phyloP scores from a whole-genome alignment of 2,888 invertebrate species.

The Heliothis peltigera region DNA sequence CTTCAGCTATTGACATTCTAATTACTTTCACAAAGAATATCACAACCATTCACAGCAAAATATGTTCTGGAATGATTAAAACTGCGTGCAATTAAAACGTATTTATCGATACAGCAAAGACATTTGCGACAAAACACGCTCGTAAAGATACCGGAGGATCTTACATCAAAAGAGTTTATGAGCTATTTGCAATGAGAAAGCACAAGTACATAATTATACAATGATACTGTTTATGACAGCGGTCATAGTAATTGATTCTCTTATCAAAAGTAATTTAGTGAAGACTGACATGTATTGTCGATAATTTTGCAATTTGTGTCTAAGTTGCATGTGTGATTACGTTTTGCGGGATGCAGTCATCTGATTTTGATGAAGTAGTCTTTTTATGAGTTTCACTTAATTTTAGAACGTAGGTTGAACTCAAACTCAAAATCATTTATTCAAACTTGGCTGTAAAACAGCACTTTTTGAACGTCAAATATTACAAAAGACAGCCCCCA shows the following conservation, averaged over 20 bases:
- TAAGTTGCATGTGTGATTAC: not conserved
- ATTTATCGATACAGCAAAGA: conserved; percentile 1
- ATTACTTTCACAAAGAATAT: not conserved
- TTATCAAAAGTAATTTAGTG: conserved; percentile 22
- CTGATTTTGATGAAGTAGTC: not conserved
- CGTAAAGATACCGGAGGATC: conserved; percentile 12
- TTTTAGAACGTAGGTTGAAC: not conserved
- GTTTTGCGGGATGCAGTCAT: not conserved
- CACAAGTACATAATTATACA: conserved; percentile 24
- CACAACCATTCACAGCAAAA: not conserved
- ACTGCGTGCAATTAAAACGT: conserved; percentile 2
- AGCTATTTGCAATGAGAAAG: conserved; percentile 23
- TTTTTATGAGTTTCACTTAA: not conserved
- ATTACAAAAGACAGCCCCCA: no score
- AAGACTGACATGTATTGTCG: not conserved
- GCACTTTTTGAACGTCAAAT: no score
- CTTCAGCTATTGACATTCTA: not conserved
- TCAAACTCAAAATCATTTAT: no score
- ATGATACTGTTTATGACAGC: conserved; percentile 10
- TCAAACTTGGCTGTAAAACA: no score
- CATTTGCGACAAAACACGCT: conserved; percentile 10
- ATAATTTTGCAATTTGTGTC: conserved; percentile 14
- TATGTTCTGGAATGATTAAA: conserved; percentile 4
- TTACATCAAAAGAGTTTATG: conserved; percentile 26
- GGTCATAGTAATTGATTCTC: conserved; percentile 13